Percentiles rank a stretch among this genome's conserved stretches.
phyloP scores from a whole-genome alignment of 92 coral and sea anemone species.

The Diadumene lineata region DNA sequence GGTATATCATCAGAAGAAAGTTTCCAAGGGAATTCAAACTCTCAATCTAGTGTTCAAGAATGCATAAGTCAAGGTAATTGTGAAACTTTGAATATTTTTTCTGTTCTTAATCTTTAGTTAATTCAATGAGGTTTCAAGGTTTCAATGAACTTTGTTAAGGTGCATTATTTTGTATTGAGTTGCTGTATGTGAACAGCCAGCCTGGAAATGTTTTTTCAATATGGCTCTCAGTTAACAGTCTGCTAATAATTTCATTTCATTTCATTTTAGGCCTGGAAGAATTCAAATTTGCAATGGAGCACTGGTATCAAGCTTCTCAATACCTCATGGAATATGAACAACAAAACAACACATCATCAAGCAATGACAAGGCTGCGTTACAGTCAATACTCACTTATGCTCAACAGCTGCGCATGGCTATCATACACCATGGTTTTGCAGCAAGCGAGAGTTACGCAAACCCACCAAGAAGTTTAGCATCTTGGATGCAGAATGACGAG shows the following conservation, averaged over 20 bases:
- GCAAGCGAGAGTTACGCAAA: slow-evolving; percentile 17
- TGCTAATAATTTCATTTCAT: too few relatives aligned
- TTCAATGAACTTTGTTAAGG: too few relatives aligned
- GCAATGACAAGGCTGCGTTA: slow-evolving; percentile 46
- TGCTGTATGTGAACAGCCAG: background rate
- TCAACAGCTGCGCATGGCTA: slow-evolving; percentile 59
- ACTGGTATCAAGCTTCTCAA: slow-evolving; percentile 74
- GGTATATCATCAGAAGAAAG: slow-evolving; percentile 72
- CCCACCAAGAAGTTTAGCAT: slow-evolving; percentile 48
- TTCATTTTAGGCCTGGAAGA: slow-evolving; percentile 75
- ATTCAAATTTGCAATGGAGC: slow-evolving; percentile 79
- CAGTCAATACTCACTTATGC: slow-evolving; percentile 58
- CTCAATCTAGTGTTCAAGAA: background rate
- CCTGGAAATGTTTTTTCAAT: background rate
- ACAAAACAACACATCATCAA: slow-evolving; percentile 16
- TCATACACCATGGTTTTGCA: slow-evolving; percentile 57
- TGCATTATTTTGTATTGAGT: too few relatives aligned
- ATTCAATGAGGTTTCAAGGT: too few relatives aligned
- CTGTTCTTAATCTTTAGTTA: too few relatives aligned
- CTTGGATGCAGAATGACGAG: slow-evolving; percentile 70
- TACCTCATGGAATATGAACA: slow-evolving; percentile 41
- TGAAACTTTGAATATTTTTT: too few relatives aligned
- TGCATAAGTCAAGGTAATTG: slow-evolving; percentile 11
- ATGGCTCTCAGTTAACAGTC: too few relatives aligned
- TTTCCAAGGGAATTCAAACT: slow-evolving; percentile 2